phyloP scores from a whole-genome alignment of 2,113 vertebrate genomes.

The Merops nubicus region DNA sequence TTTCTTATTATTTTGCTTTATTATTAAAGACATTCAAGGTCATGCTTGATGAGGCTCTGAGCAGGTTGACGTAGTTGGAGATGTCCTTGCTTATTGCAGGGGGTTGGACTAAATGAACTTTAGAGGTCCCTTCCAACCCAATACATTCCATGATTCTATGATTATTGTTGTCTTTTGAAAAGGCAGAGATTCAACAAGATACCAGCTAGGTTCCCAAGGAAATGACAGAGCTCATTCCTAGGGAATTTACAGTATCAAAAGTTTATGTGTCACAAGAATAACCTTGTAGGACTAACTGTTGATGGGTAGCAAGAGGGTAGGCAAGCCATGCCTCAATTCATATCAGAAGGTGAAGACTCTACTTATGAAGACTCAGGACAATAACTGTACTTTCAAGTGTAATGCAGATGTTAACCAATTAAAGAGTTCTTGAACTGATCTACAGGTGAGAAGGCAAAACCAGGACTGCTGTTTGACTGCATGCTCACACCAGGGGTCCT shows the following conservation, averaged over 20 bases:
- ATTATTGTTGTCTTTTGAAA: neutral
- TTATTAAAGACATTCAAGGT: too few species aligned
- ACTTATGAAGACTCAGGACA: neutral
- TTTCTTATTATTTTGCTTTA: neutral
- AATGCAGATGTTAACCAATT: neutral
- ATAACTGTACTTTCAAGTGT: neutral
- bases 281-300: neutral
- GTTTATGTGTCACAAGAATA: neutral
- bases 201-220: neutral
- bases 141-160: too few species aligned
- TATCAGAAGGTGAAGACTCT: neutral
- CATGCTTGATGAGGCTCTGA: too few species aligned
- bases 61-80: too few species aligned
- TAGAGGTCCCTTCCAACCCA: too few species aligned
- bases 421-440: neutral
- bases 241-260: neutral
- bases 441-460: neutral
- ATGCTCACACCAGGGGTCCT: neutral
- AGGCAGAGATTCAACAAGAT: neutral
- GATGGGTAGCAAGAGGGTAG: neutral
- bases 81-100: too few species aligned
- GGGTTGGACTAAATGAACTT: too few species aligned
- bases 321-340: neutral
- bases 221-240: neutral
- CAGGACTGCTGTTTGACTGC: neutral